Evolutionary conservation across 2,888 invertebrate species (phyloP).

Genomic region (Platynereis dumerilii): DNA sequence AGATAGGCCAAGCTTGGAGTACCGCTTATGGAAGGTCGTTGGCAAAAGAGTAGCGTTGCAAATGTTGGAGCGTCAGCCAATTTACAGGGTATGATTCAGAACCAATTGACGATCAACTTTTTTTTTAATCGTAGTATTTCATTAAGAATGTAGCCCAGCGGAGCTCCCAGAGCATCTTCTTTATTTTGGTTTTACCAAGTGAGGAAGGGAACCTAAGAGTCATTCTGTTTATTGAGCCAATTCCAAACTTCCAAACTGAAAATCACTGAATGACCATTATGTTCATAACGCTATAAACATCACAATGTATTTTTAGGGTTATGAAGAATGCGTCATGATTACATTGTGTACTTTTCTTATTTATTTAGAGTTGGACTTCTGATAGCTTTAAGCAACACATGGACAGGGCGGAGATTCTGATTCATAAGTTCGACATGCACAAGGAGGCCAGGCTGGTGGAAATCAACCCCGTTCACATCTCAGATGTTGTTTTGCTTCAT

Average conservation of each 20-base stretch:
- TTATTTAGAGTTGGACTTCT: not conserved
- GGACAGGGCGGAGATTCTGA: not conserved
- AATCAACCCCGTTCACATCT: conserved; percentile 64
- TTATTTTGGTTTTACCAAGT: not conserved
- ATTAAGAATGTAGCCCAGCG: not conserved
- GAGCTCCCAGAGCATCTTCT: too few species aligned
- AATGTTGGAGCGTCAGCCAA: conserved; percentile 67
- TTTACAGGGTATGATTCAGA: conserved; percentile 54
- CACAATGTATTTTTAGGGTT: too few species aligned
- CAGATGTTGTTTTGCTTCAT: conserved; percentile 70
- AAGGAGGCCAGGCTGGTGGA: conserved; percentile 22
- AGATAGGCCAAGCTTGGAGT: conserved; percentile 67
- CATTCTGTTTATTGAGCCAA: not conserved
- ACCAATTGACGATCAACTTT: not conserved
- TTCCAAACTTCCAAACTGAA: too few species aligned
- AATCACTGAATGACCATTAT: too few species aligned
- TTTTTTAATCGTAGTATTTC: not conserved
- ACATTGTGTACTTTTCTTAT: not conserved
- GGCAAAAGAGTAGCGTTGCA: conserved; percentile 69
- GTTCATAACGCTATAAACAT: too few species aligned
- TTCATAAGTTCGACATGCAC: conserved; percentile 7
- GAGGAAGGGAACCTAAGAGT: not conserved
- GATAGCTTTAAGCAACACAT: not conserved
- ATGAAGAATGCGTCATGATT: not conserved
- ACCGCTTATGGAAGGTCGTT: conserved; percentile 71